phyloP scores from a whole-genome alignment of 2,797 vertebrate species.

The Gadopsis marmoratus region DNA sequence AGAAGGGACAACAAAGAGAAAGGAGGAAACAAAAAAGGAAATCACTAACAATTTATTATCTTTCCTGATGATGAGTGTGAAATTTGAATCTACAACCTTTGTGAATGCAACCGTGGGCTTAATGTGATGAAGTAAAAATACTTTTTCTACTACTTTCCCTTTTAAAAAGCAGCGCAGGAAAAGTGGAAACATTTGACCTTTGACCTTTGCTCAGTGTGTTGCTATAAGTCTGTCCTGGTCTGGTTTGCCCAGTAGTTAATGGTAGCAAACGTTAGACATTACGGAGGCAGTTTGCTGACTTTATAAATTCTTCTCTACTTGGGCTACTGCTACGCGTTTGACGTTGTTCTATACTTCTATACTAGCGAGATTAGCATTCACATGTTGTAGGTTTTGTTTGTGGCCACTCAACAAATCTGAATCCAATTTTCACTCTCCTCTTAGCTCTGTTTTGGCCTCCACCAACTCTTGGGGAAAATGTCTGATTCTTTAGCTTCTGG shows the following conservation, averaged over 20 bases:
- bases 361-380: neutral
- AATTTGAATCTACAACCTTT: neutral
- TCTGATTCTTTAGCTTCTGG: neutral
- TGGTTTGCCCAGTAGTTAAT: too few relatives aligned
- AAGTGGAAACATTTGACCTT: too few relatives aligned
- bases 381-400: neutral
- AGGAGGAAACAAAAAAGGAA: too few relatives aligned
- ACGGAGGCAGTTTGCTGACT: too few relatives aligned
- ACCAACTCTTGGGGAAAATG: neutral
- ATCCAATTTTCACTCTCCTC: neutral
- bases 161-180: too few relatives aligned
- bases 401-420: neutral
- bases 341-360: neutral
- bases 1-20: too few relatives aligned
- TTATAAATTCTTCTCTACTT: neutral
- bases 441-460: neutral
- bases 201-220: too few relatives aligned
- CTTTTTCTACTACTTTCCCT: too few relatives aligned
- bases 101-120: neutral
- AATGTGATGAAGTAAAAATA: neutral
- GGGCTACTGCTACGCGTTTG: neutral
- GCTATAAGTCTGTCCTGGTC: too few relatives aligned
- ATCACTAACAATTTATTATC: neutral
- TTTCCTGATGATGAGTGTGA: neutral
- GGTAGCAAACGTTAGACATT: neutral